Evolutionary conservation across 2,797 vertebrate genomes (phyloP).

Genomic region (Lithobates sylvaticus): DNA sequence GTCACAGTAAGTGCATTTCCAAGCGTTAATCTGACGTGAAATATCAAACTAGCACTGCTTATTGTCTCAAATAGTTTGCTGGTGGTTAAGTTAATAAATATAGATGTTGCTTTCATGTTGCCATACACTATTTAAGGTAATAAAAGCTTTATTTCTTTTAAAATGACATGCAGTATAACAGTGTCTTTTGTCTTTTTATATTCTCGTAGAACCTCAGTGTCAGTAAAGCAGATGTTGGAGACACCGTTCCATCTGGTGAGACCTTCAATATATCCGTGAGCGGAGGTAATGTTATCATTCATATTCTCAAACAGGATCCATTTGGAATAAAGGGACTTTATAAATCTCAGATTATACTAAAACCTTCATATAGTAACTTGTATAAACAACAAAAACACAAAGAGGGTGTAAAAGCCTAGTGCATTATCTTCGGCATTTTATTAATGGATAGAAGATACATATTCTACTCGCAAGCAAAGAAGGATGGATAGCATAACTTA

Average conservation of each 20-base stretch:
- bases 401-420: too few species aligned
- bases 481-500: too few species aligned
- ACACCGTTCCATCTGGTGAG: conserved; percentile 63
- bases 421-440: too few species aligned
- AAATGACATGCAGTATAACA: not conserved
- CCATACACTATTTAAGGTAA: not conserved
- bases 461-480: too few species aligned
- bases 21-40: not conserved
- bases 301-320: not conserved
- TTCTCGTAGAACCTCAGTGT: conserved; percentile 59
- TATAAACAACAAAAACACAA: too few species aligned
- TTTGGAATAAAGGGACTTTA: not conserved
- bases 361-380: too few species aligned
- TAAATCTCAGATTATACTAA: too few species aligned
- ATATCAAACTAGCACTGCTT: not conserved
- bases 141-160: not conserved
- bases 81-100: too few species aligned
- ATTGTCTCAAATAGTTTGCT: not conserved
- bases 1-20: not conserved
- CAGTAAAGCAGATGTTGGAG: conserved; percentile 67
- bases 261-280: conserved; percentile 78
- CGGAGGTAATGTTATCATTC: conserved; percentile 71
- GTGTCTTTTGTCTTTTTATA: not conserved
- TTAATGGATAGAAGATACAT: too few species aligned
- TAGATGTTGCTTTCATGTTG: too few species aligned